phyloP scores from a whole-genome alignment of 2,888 invertebrate genomes.

The Chirona hameri region DNA sequence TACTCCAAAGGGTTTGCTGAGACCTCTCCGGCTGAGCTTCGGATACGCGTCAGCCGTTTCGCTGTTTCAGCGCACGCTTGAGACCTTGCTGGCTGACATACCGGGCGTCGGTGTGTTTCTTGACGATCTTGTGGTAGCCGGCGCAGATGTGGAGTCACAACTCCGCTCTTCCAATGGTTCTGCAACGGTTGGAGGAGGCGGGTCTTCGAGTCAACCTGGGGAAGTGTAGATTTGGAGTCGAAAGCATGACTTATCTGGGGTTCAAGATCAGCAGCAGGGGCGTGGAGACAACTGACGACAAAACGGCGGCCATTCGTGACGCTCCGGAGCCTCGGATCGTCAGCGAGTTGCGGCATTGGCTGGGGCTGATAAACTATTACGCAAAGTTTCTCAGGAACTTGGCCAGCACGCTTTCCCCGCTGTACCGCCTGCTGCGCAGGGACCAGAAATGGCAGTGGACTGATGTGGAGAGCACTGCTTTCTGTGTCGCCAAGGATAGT shows the following conservation, averaged over 20 bases:
- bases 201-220: background rate
- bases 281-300: background rate
- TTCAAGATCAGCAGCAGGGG: background rate
- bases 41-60: background rate
- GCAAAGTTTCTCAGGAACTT: background rate
- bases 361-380: background rate
- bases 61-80: background rate
- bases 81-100: background rate
- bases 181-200: background rate
- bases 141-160: background rate
- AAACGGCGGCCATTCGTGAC: background rate
- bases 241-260: background rate
- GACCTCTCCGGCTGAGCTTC: background rate
- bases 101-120: background rate
- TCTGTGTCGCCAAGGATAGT: background rate
- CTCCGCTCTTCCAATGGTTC: background rate
- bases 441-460: background rate
- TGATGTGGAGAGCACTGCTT: background rate
- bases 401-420: background rate
- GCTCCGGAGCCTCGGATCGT: background rate
- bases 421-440: background rate
- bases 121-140: background rate
- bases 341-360: background rate
- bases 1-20: background rate
- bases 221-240: background rate